These are phyloP conservation scores for Sapajus apella DNA, from an alignment of 2,113 vertebrate species.

Conservation along the genomic window DNA sequence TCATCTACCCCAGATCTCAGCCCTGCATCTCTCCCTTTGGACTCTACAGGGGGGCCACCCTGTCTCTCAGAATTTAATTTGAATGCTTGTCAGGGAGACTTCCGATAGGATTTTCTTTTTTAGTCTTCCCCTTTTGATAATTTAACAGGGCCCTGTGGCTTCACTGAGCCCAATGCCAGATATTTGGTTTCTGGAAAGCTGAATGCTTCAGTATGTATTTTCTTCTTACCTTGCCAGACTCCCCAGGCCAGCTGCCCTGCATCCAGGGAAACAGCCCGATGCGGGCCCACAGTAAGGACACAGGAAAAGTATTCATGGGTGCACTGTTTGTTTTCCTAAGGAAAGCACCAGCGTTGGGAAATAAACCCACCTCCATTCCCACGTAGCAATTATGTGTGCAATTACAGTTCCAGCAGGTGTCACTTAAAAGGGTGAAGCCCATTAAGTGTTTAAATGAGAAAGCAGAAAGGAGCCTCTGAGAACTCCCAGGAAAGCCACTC, in stretches of 20 bases:
- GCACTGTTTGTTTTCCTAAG: not conserved
- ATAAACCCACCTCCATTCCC: slow-evolving; percentile 28
- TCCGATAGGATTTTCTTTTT: not conserved
- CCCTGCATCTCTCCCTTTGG: not conserved
- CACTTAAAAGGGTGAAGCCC: slow-evolving; percentile 63
- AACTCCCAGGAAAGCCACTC: not conserved
- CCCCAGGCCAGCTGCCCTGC: not conserved
- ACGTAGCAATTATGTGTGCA: slow-evolving; percentile 56
- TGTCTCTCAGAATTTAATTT: not conserved
- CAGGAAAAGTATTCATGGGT: not conserved
- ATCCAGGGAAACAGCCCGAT: not conserved
- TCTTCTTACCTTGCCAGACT: not conserved
- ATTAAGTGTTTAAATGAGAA: slow-evolving; percentile 43
- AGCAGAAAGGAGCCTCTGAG: not conserved
- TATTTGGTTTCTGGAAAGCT: not conserved
- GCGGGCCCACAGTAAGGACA: accelerated
- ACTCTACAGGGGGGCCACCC: too few species aligned
- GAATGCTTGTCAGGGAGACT: not conserved
- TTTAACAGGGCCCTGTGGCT: not conserved
- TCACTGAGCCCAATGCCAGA: not conserved
- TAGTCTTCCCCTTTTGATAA: not conserved
- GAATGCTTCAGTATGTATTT: not conserved
- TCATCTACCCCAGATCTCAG: not conserved
- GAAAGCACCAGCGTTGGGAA: not conserved
- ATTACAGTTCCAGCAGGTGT: slow-evolving; percentile 74